Evolutionary conservation across 2,113 vertebrate species (phyloP).

Genomic region (Dolichallabes microphthalmus): DNA sequence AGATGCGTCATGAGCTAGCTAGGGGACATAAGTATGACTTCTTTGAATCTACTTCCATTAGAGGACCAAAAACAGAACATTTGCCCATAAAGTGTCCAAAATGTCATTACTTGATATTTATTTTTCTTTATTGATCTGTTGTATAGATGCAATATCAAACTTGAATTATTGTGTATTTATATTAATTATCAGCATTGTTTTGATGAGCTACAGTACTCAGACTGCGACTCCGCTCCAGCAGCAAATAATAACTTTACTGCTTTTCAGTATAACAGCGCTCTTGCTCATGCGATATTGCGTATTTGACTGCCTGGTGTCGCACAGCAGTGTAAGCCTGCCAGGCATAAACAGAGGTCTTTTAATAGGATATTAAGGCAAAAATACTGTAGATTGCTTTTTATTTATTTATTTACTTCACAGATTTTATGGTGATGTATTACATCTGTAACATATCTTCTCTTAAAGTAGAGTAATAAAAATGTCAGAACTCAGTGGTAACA

Average conservation of each 20-base stretch:
- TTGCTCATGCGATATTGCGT: neutral
- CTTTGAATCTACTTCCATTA: neutral
- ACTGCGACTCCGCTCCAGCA: neutral
- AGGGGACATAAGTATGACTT: neutral
- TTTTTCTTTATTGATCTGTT: neutral
- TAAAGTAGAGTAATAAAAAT: neutral
- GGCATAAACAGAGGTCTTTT: neutral
- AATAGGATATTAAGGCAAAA: neutral
- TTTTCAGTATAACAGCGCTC: neutral
- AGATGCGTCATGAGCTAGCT: neutral
- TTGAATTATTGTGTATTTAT: no score
- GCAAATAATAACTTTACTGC: neutral
- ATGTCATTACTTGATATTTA: neutral
- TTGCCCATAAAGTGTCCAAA: neutral
- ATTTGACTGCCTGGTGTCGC: neutral
- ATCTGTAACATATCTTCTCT: no score
- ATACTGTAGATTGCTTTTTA: no score
- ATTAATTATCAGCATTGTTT: neutral
- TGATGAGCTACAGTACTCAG: neutral
- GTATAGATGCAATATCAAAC: neutral
- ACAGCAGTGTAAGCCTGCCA: neutral
- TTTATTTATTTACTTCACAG: no score
- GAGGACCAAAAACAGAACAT: no score
- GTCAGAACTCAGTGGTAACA: neutral
- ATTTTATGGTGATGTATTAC: no score